A percentile compares a stretch with the other conserved stretches of the same genome.
phyloP scores from a whole-genome alignment of 1,140 invertebrate species.

The Hormaphis cornu region DNA sequence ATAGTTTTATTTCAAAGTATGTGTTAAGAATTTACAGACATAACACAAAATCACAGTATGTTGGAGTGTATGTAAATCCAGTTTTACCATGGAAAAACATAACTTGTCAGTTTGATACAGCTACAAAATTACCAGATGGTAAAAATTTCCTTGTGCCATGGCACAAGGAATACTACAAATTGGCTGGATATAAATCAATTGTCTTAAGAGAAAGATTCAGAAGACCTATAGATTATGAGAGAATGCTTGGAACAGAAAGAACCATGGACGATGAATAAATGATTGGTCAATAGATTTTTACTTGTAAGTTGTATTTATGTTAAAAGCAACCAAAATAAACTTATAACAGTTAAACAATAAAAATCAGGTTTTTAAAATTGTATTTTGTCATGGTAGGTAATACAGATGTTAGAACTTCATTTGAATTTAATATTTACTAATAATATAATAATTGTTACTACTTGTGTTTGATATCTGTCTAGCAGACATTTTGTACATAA shows the following conservation, averaged over 20 bases:
- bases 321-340: too few species aligned
- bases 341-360: too few species aligned
- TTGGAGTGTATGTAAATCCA: constrained; percentile 4
- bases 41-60: not conserved
- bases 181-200: constrained; percentile 16
- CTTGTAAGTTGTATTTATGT: not conserved
- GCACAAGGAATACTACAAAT: constrained; percentile 12
- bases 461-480: too few species aligned
- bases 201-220: constrained; percentile 16
- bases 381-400: too few species aligned
- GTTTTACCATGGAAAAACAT: constrained; percentile 25
- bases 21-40: constrained; percentile 14
- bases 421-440: too few species aligned
- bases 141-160: not conserved
- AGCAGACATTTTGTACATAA: too few species aligned
- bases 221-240: constrained; percentile 16
- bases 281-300: not conserved
- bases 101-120: not conserved
- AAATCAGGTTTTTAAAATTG: too few species aligned
- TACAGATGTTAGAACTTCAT: too few species aligned
- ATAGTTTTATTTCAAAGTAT: constrained; percentile 22
- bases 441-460: too few species aligned
- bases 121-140: not conserved
- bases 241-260: not conserved
- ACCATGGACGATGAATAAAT: not conserved